phyloP scores from a whole-genome alignment of 2,888 invertebrate species.

The Hypselothyrea guttata region DNA sequence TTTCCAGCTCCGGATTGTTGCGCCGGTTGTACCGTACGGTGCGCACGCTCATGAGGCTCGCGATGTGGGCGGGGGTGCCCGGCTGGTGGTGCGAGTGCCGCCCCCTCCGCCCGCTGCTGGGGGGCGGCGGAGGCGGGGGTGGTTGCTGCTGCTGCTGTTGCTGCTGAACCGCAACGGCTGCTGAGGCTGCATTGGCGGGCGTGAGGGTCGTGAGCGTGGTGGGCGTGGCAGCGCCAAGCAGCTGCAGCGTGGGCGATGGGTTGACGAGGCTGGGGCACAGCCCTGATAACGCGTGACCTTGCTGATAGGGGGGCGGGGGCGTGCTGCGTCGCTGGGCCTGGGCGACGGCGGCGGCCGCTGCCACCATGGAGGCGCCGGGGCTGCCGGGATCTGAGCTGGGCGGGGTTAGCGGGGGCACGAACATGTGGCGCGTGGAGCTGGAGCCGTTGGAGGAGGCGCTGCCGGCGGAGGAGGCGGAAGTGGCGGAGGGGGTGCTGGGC shows the following conservation, averaged over 20 bases:
- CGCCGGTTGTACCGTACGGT: constrained; percentile 92
- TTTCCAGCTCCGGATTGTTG: constrained; percentile 98
- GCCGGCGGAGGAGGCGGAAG: constrained; percentile 82
- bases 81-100: constrained; percentile 72
- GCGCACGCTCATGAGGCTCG: constrained; percentile 79
- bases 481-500: constrained; percentile 73
- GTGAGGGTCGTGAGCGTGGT: constrained; percentile 69
- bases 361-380: constrained; percentile 87
- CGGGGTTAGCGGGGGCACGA: constrained; percentile 92
- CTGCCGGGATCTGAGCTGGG: constrained; percentile 94
- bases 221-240: constrained; percentile 55
- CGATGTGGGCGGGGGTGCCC: constrained; percentile 78
- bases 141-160: constrained; percentile 39
- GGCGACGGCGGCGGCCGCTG: constrained; percentile 83
- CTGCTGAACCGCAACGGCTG: constrained; percentile 19
- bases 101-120: constrained; percentile 51
- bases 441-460: constrained; percentile 78
- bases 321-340: constrained; percentile 75
- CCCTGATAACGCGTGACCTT: constrained; percentile 74
- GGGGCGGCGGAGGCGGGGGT: constrained; percentile 35
- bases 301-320: constrained; percentile 80
- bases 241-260: constrained; percentile 55
- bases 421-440: constrained; percentile 85
- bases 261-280: constrained; percentile 77
- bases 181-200: constrained; percentile 52